Percentiles rank a stretch among this genome's conserved stretches.
These are phyloP conservation scores for Lithobates sylvaticus DNA, from an alignment of 2,797 vertebrate genomes.

Conservation along the genomic window DNA sequence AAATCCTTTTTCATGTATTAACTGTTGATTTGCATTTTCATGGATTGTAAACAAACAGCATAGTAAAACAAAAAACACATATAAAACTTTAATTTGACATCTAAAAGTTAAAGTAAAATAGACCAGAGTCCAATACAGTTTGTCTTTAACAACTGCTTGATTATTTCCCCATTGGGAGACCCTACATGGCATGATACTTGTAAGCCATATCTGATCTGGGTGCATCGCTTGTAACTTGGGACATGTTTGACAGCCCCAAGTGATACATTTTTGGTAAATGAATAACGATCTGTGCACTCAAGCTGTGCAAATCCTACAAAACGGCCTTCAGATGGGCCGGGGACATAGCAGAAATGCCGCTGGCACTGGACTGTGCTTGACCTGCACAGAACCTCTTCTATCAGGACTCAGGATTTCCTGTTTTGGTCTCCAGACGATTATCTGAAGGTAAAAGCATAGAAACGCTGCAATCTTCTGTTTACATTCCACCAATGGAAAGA, in stretches of 20 bases:
- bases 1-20: no score
- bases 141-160: no score
- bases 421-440: constrained; percentile 50
- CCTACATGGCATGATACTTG: no score
- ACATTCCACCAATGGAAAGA: constrained; percentile 52
- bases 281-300: not conserved
- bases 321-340: constrained; percentile 9
- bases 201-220: no score
- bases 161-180: no score
- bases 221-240: no score
- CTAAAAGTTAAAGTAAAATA: no score
- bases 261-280: not conserved
- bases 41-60: no score
- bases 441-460: constrained; percentile 45
- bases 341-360: constrained; percentile 36
- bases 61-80: no score
- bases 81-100: no score
- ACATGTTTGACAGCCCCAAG: not conserved
- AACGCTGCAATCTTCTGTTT: constrained; percentile 51
- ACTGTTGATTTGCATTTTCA: no score
- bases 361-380: constrained; percentile 34
- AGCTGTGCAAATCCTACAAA: not conserved
- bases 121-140: no score
- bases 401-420: constrained; percentile 52
- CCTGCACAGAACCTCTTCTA: constrained; percentile 43